These are phyloP conservation scores for Diadegma fenestrale DNA, from an alignment of 2,888 invertebrate genomes.

Conservation along the genomic window DNA sequence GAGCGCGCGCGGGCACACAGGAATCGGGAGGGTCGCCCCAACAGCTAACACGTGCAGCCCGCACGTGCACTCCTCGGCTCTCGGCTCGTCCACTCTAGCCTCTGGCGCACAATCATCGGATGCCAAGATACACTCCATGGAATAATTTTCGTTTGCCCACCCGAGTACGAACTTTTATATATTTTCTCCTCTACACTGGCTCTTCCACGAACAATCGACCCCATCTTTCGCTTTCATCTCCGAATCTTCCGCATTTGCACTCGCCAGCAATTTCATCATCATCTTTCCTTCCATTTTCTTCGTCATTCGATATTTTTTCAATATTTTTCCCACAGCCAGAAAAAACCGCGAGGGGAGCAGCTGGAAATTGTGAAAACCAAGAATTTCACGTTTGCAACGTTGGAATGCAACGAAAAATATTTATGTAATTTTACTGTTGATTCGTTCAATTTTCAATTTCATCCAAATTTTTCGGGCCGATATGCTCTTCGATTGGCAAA, in stretches of 20 bases:
- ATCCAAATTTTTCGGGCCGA: no score
- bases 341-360: no score
- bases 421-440: no score
- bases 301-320: no score
- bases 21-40: slow-evolving; percentile 83
- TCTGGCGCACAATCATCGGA: slow-evolving; percentile 83
- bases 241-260: not conserved
- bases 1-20: slow-evolving; percentile 63
- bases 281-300: no score
- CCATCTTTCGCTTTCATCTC: not conserved
- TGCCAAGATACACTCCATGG: slow-evolving; percentile 83
- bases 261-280: no score
- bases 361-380: no score
- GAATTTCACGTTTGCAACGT: no score
- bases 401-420: no score
- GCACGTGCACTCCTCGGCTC: slow-evolving; percentile 81
- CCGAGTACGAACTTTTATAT: slow-evolving; percentile 55
- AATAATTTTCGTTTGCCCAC: slow-evolving; percentile 80
- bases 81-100: slow-evolving; percentile 81
- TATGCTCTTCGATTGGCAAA: no score
- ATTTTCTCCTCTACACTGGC: slow-evolving; percentile 28
- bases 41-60: slow-evolving; percentile 84
- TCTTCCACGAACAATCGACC: slow-evolving; percentile 35
- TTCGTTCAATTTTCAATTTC: no score
- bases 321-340: no score